Base-by-base conservation (phyloP, 2,797 vertebrate genomes). In the Atherinosoma microstoma region DNA sequence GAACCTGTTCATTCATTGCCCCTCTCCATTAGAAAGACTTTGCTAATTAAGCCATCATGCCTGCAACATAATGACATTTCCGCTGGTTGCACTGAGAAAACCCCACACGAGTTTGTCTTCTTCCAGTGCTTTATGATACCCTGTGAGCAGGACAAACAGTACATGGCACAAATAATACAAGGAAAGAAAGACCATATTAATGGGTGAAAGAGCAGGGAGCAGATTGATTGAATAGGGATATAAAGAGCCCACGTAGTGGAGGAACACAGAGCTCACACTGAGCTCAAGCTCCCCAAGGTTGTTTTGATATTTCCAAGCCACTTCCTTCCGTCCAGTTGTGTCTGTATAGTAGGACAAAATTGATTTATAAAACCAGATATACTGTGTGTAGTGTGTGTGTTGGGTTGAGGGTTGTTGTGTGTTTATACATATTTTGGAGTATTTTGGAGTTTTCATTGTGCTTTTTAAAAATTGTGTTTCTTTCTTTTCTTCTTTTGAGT, bases 261-360 rank as follows among this genome's bases (percentile, higher is more conserved):
- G 80, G 78, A 62, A 73, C 64, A 81, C 64, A 70, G 78, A 16
- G 64, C 73, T 81, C 83, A 73, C 70, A 70, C 78, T 40, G 16
- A 76, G 78, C 76, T 76, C 51, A 82, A 62, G 69, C 59, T 85
- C 84, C 82, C 80, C 79, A 86, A 89, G 83, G 86, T 91, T 85
- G 85, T 82, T 87, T 76, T 84, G 82, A 87, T 89, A 82, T 89
- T 91, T 92, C 79, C 1, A 4, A 86, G 72, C 67, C 75, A 72
- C 85, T 90, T 87, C 45, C 78, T 67, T 70, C 63, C 76, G 40
- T 80, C 34, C 36, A 4, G 58, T 64, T 75, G 72, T 53, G 27
- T 77, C 54, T 63, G 16, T 84, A 60, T 57, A 58, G 70, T 58
- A 64, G n/a, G 64, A 53, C 40, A 74, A 35, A 81, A 81, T 84